Evolutionary conservation across 2,888 invertebrate genomes (phyloP), one percentile per base, ranked within the genome.

Genomic region (Lepidocyrtoides sp.): DNA sequence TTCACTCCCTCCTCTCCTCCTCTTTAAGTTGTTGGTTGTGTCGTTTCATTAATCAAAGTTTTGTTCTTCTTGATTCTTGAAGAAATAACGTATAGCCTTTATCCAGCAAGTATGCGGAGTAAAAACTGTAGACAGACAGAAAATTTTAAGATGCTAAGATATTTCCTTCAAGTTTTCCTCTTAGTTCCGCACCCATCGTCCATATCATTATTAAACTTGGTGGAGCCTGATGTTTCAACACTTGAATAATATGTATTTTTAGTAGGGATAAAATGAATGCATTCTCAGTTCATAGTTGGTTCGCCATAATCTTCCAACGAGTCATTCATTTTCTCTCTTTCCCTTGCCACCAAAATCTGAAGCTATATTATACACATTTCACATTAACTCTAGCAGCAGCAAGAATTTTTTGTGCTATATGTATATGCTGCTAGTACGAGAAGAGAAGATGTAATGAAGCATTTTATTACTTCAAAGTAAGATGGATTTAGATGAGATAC

Each of bases 1-100:
- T 32, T 77, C 51, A 51, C 26, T 36, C 26, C 32, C 48, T 82
- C 63, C 23, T 77, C 48, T 14, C 36, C 60, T 26, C 17, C 36
- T 60, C 20, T 26, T 66, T 36, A 12, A 51, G 51, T 51, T 60
- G 81, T 57, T 75, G 72, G 41, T 75, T 69, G 51, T 85, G 85
- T 85, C 85, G 69, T 85, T 85, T 85, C 85, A 85, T 85, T 85
- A 85, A 85, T 85, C 85, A 85, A 85, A 85, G 54, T 85, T 81
- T 85, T 81, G n/a, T n/a, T n/a, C 26, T 66, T 20, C 20, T 23
- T 44, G 54, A 83, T 83, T 83, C 66, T 48, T 20, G 36, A 36
- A 57, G 54, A 29, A 32, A 12, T 26, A n/a, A 23, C 7, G 5
- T 66, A 29, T 36, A 36, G 10, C 14, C 48, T 4, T 48, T 12